These are phyloP conservation scores for Hermaeophaga mercurialis DNA, from an alignment of 2,888 invertebrate genomes.

Conservation along the genomic window DNA sequence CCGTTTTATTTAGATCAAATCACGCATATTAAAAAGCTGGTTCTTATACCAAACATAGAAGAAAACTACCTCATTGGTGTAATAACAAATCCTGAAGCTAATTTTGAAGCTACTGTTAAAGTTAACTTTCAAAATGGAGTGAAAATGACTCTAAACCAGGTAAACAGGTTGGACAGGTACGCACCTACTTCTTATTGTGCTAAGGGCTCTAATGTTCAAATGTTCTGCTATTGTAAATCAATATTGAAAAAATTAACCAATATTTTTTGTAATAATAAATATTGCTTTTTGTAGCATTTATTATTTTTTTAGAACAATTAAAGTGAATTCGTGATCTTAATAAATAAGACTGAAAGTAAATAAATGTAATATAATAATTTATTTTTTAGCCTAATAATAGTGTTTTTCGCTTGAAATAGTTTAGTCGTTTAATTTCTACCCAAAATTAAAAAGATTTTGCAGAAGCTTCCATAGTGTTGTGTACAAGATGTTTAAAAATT, in stretches of 20 bases:
- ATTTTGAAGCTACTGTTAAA: slow-evolving; percentile 72
- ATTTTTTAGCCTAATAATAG: no score
- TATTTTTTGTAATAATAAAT: slow-evolving; percentile 40
- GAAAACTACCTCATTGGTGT: slow-evolving; percentile 67
- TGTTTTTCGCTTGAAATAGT: no score
- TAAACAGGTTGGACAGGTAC: slow-evolving; percentile 63
- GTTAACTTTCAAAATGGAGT: slow-evolving; percentile 39
- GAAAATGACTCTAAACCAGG: slow-evolving; percentile 60
- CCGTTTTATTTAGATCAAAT: slow-evolving; percentile 44
- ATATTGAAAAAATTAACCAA: slow-evolving; percentile 33
- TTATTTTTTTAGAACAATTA: no score
- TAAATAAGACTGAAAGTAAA: no score
- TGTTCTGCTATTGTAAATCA: slow-evolving; percentile 60
- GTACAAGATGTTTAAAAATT: no score
- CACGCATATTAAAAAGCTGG: slow-evolving; percentile 39
- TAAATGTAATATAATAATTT: no score
- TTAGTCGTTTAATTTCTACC: no score
- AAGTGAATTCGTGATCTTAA: no score
- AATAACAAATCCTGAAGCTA: slow-evolving; percentile 67
- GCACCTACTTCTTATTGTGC: slow-evolving; percentile 60
- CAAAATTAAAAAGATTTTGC: no score
- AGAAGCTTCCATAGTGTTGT: no score
- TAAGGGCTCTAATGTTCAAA: slow-evolving; percentile 48
- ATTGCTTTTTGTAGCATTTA: slow-evolving; percentile 32
- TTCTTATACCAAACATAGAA: slow-evolving; percentile 33